These are phyloP conservation scores for Novumbra hubbsi DNA, from an alignment of 2,797 vertebrate genomes.

Conservation along the genomic window DNA sequence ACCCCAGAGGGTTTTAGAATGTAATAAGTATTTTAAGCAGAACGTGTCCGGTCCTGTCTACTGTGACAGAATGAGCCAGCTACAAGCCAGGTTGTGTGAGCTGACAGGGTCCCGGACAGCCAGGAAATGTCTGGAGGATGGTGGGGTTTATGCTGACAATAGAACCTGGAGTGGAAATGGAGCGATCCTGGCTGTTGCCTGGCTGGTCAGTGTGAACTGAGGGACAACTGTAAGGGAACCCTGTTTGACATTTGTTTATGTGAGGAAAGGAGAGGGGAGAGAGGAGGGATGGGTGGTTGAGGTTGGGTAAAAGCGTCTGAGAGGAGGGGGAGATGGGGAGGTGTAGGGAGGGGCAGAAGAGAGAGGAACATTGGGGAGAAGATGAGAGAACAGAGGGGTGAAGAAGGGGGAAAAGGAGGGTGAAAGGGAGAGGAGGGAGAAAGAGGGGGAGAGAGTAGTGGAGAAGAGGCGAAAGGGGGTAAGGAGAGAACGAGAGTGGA, in stretches of 20 bases:
- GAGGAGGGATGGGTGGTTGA: too few relatives aligned
- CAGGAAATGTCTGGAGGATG: neutral
- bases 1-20: too few relatives aligned
- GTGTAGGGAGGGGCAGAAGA: too few relatives aligned
- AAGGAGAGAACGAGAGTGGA: too few relatives aligned
- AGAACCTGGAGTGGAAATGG: neutral
- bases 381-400: too few relatives aligned
- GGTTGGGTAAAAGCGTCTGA: too few relatives aligned
- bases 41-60: neutral
- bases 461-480: too few relatives aligned
- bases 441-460: too few relatives aligned
- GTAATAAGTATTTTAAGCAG: neutral
- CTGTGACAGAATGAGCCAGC: slow-evolving; percentile 25
- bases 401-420: too few relatives aligned
- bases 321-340: too few relatives aligned
- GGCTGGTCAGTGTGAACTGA: slow-evolving; percentile 13
- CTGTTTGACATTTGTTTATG: neutral
- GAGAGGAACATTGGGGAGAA: too few relatives aligned
- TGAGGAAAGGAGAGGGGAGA: neutral
- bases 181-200: slow-evolving; percentile 3
- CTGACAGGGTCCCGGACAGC: neutral
- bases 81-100: neutral
- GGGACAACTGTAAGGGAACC: slow-evolving; percentile 9
- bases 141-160: neutral
- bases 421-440: too few relatives aligned